A percentile compares a stretch with the other conserved stretches of the same genome.
Evolutionary conservation across 2,888 invertebrate species (phyloP).

Genomic region (Periphyllus acericola): DNA sequence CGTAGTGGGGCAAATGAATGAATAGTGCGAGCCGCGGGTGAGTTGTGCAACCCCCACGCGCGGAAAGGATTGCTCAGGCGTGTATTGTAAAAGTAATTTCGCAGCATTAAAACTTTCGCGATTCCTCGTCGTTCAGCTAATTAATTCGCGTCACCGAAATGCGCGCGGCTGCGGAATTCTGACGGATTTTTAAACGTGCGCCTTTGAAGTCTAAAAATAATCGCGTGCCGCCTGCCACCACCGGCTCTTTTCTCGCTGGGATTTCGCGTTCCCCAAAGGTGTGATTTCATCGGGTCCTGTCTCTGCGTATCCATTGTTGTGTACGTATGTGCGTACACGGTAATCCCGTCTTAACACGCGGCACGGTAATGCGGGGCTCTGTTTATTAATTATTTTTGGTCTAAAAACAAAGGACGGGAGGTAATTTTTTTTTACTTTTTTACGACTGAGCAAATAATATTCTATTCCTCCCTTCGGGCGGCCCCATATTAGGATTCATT

Average conservation of each 20-base stretch:
- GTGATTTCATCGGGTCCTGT: background rate
- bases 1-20: too few relatives aligned
- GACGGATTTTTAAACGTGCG: background rate
- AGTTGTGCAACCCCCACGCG: background rate
- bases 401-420: background rate
- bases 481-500: too few relatives aligned
- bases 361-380: too few relatives aligned
- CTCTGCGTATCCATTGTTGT: background rate
- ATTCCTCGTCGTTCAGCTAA: slow-evolving; percentile 37
- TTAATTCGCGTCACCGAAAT: slow-evolving; percentile 45
- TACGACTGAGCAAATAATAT: background rate
- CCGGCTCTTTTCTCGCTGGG: background rate
- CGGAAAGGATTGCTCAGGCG: background rate
- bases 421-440: background rate
- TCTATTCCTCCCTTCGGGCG: background rate
- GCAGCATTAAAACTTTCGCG: slow-evolving; percentile 35
- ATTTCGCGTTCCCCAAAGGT: background rate
- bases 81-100: slow-evolving; percentile 33
- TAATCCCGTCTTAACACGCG: background rate
- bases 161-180: background rate
- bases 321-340: background rate
- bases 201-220: slow-evolving; percentile 56
- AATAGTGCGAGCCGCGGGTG: background rate
- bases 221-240: background rate
- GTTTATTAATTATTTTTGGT: background rate